Evolutionary conservation across 2,113 vertebrate genomes (phyloP), one percentile per base, ranked within the genome.

Genomic region (Xiphophorus maculatus): DNA sequence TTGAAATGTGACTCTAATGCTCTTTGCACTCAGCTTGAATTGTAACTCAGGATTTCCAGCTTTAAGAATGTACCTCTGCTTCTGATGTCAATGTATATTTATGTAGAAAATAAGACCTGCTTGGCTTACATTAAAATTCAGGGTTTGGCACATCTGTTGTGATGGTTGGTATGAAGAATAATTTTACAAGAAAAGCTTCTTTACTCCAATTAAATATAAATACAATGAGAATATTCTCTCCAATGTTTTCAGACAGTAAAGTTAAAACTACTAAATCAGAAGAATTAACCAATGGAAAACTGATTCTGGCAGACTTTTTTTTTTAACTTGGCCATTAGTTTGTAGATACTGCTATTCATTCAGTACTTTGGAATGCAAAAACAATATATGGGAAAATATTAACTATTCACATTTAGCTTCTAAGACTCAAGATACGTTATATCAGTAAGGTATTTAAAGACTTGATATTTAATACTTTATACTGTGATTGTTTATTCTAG

Each of bases 41-140:
- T 65, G 63, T 11, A 67, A 65, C 89, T 89, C 90, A 90, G 89
- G 84, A 9, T 77, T 44, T 65, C n/a, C n/a, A 51, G 33, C 54
- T 58, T 71, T 8, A n/a, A 58, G 15, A 22, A 72, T 48, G 37
- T 0, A 63, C 48, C 12, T 66, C 37, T 32, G 63, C 69, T 74
- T 66, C 71, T 54, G 42, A 75, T 76, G 15, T 71, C 73, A 91
- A 88, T 91, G 84, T 90, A 76, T 90, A 90, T 90, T 91, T 90
- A 84, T 86, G 54, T 70, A 74, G 66, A 81, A 8, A 61, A 74
- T 78, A 65, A 44, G 25, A 58, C 32, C 15, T 33, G 25, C 29
- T 22, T 30, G 29, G 10, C 40, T 67, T 66, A 54, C 0, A 64
- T 51, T 58, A 33, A 84, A 63, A 35, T 40, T 51, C 33, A 51